Conservation (phyloP, 2,113 vertebrate species). For the Sisor rabdophorus region DNA sequence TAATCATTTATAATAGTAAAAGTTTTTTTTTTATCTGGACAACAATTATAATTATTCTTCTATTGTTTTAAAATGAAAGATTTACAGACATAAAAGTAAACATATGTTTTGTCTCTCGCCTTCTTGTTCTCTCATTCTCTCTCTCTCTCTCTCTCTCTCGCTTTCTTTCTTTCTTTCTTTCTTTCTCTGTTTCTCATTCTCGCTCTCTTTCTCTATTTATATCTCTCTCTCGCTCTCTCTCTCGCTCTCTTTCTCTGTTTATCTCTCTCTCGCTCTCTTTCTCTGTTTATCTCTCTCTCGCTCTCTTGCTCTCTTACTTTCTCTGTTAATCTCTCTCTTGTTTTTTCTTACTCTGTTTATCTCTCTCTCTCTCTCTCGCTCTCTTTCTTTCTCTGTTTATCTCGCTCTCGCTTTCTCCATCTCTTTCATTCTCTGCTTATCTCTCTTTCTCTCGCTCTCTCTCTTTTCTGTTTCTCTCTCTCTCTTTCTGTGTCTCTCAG, state of each 20-base stretch:
- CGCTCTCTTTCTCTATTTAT: background rate
- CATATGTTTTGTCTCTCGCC: too few species aligned
- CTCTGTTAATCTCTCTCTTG: background rate
- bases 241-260: background rate
- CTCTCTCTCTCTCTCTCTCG: background rate
- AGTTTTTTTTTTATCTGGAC: background rate
- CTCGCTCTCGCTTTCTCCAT: background rate
- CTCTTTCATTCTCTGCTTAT: too few species aligned
- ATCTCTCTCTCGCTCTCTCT: background rate
- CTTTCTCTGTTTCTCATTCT: too few species aligned
- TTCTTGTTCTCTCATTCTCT: background rate
- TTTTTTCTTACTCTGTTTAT: background rate
- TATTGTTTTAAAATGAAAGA: background rate
- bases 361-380: background rate
- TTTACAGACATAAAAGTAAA: background rate
- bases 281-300: background rate
- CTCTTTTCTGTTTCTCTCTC: background rate
- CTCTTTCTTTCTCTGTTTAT: background rate
- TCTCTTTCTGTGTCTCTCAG: conserved; percentile 62
- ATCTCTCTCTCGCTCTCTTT: background rate
- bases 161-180: background rate
- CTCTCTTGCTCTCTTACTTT: background rate
- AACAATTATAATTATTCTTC: too few species aligned
- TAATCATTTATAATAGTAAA: background rate
- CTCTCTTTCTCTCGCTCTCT: background rate